These are phyloP conservation scores for Eristalis pertinax DNA, from an alignment of 2,888 invertebrate genomes.

Conservation along the genomic window DNA sequence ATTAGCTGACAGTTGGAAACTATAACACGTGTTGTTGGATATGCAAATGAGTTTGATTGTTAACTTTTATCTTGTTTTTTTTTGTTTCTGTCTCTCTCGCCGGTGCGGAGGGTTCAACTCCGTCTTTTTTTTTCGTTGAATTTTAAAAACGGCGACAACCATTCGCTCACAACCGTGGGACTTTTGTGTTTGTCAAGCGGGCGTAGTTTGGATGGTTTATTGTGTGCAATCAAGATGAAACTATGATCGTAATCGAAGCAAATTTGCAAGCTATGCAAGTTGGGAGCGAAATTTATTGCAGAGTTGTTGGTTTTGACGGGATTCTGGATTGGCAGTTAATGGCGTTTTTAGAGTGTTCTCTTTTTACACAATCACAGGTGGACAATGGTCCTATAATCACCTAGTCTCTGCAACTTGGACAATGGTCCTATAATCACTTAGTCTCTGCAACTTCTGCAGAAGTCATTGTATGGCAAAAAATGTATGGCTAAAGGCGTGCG, in stretches of 20 bases:
- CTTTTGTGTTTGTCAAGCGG: background rate
- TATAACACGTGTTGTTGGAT: slow-evolving; percentile 62
- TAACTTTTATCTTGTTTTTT: background rate
- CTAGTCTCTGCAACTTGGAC: too few relatives aligned
- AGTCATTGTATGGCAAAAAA: too few relatives aligned
- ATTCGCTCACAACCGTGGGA: slow-evolving; percentile 41
- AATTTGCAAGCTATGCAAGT: background rate
- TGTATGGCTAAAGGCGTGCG: too few relatives aligned
- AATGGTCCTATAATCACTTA: too few relatives aligned
- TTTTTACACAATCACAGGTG: too few relatives aligned
- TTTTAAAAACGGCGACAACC: slow-evolving; percentile 42
- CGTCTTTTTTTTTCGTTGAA: background rate
- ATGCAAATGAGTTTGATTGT: slow-evolving; percentile 43
- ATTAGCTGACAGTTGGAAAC: slow-evolving; percentile 65
- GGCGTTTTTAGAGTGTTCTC: too few relatives aligned
- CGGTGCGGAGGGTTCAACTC: background rate
- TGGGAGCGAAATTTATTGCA: background rate
- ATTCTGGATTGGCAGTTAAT: too few relatives aligned
- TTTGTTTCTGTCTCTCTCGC: background rate
- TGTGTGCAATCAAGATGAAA: background rate
- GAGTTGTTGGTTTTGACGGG: too few relatives aligned
- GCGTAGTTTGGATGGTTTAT: background rate
- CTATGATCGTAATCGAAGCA: background rate
- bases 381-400: too few relatives aligned
- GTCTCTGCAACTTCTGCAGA: too few relatives aligned